Percentiles rank a stretch among this genome's conserved stretches.
Conservation (phyloP, 2,888 invertebrate genomes). For the Meteorus colon region DNA sequence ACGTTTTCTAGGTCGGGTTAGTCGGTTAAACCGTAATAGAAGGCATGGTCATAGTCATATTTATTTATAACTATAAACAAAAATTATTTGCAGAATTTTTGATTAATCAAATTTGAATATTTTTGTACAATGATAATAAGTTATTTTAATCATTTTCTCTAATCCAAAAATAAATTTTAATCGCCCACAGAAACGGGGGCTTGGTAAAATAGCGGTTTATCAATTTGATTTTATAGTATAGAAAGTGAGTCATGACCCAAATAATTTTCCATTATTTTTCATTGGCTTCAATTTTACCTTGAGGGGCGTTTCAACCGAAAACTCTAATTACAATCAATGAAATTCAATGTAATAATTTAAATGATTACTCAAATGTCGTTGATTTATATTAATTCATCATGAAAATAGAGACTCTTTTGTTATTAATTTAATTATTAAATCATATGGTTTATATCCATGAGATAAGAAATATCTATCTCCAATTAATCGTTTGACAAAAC, state of each 20-base stretch:
- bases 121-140: background rate
- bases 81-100: background rate
- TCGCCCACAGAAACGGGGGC: too few species aligned
- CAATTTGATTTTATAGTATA: constrained; percentile 29
- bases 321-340: background rate
- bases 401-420: background rate
- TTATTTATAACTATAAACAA: background rate
- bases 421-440: background rate
- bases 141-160: too few species aligned
- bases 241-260: constrained; percentile 35
- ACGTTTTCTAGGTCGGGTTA: constrained; percentile 34
- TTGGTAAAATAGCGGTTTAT: background rate
- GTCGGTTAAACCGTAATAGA: constrained; percentile 21
- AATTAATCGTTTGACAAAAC: background rate
- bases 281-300: background rate
- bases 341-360: background rate
- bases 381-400: background rate
- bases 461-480: background rate
- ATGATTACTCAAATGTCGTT: background rate
- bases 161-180: too few species aligned
- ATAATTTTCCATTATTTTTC: constrained; percentile 16
- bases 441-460: background rate
- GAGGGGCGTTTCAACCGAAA: background rate
- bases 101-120: background rate
- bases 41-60: background rate